Conservation (phyloP, 2,113 vertebrate genomes). For the Furnarius figulus region DNA sequence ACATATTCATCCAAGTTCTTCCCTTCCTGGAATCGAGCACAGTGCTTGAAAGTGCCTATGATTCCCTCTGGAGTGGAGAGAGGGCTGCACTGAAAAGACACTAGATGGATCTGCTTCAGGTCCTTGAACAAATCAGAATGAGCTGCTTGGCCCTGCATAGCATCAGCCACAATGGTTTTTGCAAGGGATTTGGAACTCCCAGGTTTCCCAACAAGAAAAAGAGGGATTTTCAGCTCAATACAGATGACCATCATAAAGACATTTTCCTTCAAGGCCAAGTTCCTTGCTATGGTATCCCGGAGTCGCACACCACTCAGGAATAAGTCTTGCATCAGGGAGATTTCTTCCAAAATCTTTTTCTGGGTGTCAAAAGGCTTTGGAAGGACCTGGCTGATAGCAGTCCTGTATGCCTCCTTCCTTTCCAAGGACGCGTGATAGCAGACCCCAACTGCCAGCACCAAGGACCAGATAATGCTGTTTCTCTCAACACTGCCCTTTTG, state of each 20-base stretch:
- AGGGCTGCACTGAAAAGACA: slow-evolving; percentile 97
- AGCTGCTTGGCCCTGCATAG: slow-evolving; percentile 93
- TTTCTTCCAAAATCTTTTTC: slow-evolving; percentile 80
- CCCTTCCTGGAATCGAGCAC: slow-evolving; percentile 93
- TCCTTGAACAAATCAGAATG: slow-evolving; percentile 85
- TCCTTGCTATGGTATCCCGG: slow-evolving; percentile 88
- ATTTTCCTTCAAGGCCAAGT: slow-evolving; percentile 92
- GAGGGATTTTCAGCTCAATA: slow-evolving; percentile 92
- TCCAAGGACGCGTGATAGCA: slow-evolving; percentile 94
- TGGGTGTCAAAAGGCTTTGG: slow-evolving; percentile 63
- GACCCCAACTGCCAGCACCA: slow-evolving; percentile 87
- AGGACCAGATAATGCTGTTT: slow-evolving; percentile 82
- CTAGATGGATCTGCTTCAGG: slow-evolving; percentile 92
- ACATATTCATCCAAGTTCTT: slow-evolving; percentile 91
- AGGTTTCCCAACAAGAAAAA: slow-evolving; percentile 96
- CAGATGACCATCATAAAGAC: slow-evolving; percentile 98
- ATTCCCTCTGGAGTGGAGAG: slow-evolving; percentile 97
- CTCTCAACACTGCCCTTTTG: neutral
- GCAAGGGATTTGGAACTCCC: slow-evolving; percentile 98
- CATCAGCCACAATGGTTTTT: slow-evolving; percentile 93
- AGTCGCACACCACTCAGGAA: slow-evolving; percentile 83
- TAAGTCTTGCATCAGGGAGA: slow-evolving; percentile 85
- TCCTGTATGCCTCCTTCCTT: slow-evolving; percentile 80
- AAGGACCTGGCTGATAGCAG: slow-evolving; percentile 73
- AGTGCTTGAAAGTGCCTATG: slow-evolving; percentile 93